phyloP scores from a whole-genome alignment of 2,888 invertebrate genomes.

The Meteorus cinctellus region DNA sequence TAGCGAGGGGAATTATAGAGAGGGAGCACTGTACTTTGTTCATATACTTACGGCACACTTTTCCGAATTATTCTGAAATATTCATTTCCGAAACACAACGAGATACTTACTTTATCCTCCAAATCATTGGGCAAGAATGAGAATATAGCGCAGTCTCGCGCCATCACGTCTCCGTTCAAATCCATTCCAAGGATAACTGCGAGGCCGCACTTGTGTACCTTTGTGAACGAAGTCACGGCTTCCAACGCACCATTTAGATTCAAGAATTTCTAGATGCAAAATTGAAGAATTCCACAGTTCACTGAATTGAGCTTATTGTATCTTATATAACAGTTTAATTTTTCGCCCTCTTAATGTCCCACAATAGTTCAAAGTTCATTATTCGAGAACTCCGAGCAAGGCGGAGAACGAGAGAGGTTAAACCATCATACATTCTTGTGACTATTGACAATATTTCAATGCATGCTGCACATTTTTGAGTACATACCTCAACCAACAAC shows the following conservation, averaged over 20 bases:
- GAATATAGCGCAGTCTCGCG: slow-evolving; percentile 79
- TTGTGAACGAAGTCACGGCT: slow-evolving; percentile 75
- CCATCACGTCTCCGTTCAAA: slow-evolving; percentile 73
- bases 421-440: too few species aligned
- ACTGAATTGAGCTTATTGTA: slow-evolving; percentile 11
- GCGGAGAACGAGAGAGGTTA: too few species aligned
- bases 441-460: neutral
- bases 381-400: neutral
- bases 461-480: slow-evolving; percentile 48
- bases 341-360: too few species aligned
- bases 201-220: slow-evolving; percentile 70
- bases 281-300: slow-evolving; percentile 21
- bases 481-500: slow-evolving; percentile 78
- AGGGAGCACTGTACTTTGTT: too few species aligned
- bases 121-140: slow-evolving; percentile 58
- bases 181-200: slow-evolving; percentile 80
- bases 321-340: too few species aligned
- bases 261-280: slow-evolving; percentile 75
- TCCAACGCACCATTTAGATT: slow-evolving; percentile 73
- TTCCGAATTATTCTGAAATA: too few species aligned
- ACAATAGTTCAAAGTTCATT: too few species aligned
- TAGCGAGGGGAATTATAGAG: too few species aligned
- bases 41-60: too few species aligned
- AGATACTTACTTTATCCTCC: slow-evolving; percentile 62
- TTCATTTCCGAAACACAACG: slow-evolving; percentile 9